These are phyloP conservation scores for Diorhabda carinulata DNA, from an alignment of 1,140 invertebrate genomes.

Conservation along the genomic window DNA sequence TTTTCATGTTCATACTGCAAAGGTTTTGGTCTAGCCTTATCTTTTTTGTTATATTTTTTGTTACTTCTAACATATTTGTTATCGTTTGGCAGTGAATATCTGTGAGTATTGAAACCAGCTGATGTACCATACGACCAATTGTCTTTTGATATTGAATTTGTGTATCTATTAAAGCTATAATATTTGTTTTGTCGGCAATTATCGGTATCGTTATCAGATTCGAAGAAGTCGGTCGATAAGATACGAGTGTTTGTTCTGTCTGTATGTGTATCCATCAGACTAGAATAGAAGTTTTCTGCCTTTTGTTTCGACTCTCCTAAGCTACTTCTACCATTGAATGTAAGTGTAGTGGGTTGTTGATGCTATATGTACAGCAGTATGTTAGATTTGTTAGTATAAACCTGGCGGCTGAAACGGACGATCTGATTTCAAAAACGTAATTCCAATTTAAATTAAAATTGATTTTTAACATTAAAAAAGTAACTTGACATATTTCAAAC, in stretches of 20 bases:
- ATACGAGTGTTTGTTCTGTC: conserved; percentile 26
- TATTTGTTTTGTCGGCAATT: conserved; percentile 32
- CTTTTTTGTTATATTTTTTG: conserved; percentile 30
- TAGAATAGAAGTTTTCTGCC: conserved; percentile 38
- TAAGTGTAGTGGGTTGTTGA: conserved; percentile 39
- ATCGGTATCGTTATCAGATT: conserved; percentile 32
- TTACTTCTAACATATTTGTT: conserved; percentile 33
- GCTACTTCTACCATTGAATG: conserved; percentile 47
- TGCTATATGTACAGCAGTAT: conserved; percentile 46
- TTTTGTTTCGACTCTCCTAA: conserved; percentile 37
- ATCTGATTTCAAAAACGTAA: conserved; percentile 6
- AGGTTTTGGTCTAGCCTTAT: conserved; percentile 36
- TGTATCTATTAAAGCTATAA: conserved; percentile 39
- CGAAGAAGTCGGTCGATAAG: conserved; percentile 32
- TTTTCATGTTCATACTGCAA: conserved; percentile 43
- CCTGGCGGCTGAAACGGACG: neutral
- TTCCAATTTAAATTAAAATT: no score
- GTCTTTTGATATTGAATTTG: conserved; percentile 30
- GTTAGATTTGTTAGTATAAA: conserved; percentile 43
- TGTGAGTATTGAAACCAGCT: conserved; percentile 25
- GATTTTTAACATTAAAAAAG: no score
- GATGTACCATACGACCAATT: conserved; percentile 37
- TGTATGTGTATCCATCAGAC: conserved; percentile 29
- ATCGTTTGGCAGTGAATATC: conserved; percentile 28
- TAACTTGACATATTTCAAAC: no score